phyloP scores from a whole-genome alignment of 1,140 invertebrate genomes.

The Ruditapes philippinarum region DNA sequence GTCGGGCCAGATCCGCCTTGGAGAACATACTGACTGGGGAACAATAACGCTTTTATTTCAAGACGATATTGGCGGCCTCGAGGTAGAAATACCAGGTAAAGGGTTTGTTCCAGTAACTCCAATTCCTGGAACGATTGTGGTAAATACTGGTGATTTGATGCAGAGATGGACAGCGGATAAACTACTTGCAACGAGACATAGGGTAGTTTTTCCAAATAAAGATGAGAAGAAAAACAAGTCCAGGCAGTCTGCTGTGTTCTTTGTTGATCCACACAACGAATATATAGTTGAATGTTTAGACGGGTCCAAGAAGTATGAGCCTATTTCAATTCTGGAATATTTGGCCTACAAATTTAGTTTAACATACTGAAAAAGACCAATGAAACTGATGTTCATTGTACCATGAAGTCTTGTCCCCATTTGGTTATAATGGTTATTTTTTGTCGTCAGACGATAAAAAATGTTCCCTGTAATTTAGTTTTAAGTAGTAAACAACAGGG shows the following conservation, averaged over 20 bases:
- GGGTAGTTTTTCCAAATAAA: slow-evolving; percentile 91
- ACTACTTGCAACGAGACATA: slow-evolving; percentile 88
- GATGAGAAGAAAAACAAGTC: slow-evolving; percentile 88
- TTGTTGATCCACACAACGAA: slow-evolving; percentile 92
- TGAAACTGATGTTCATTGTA: no score
- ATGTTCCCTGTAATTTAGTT: no score
- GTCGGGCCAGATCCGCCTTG: slow-evolving; percentile 89
- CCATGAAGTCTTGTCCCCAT: no score
- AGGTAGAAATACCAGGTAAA: slow-evolving; percentile 76
- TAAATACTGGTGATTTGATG: slow-evolving; percentile 69
- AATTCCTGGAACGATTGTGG: slow-evolving; percentile 55
- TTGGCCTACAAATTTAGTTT: no score
- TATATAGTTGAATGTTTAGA: slow-evolving; percentile 89
- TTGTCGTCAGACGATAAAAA: no score
- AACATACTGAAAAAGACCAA: no score
- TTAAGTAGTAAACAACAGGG: no score
- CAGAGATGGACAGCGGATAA: slow-evolving; percentile 69
- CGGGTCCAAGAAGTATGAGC: slow-evolving; percentile 76
- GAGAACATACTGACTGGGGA: slow-evolving; percentile 92
- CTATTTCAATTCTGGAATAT: slow-evolving; percentile 76
- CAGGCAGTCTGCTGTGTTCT: slow-evolving; percentile 92
- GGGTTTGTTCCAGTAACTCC: slow-evolving; percentile 61
- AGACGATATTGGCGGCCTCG: slow-evolving; percentile 86
- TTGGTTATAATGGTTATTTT: no score
- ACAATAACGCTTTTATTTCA: slow-evolving; percentile 92